Evolutionary conservation across 1,140 invertebrate species (phyloP).

Genomic region (Copidosoma floridanum): DNA sequence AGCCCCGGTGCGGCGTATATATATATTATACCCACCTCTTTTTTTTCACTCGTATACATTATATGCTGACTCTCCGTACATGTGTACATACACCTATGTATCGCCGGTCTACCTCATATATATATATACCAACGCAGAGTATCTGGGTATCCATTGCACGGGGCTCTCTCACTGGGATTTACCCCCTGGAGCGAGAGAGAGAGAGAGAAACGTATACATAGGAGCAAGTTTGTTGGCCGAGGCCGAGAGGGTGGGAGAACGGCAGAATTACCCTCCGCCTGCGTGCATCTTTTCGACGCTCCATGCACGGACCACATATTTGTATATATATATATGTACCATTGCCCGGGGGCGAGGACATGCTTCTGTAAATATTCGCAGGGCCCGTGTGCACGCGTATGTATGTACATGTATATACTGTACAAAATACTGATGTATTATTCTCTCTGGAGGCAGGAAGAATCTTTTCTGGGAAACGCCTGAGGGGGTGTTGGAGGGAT

Average conservation of each 20-base stretch:
- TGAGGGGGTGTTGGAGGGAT: no score
- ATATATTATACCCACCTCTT: slow-evolving; percentile 35
- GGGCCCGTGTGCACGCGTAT: neutral
- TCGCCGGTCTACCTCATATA: neutral
- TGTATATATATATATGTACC: no score
- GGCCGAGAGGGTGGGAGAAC: no score
- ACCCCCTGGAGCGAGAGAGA: neutral
- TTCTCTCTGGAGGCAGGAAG: slow-evolving; percentile 10
- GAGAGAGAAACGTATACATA: neutral
- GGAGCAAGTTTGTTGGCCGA: neutral
- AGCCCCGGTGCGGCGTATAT: slow-evolving; percentile 38
- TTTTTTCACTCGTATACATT: neutral
- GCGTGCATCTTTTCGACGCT: no score
- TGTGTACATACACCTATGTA: neutral
- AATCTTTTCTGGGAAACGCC: slow-evolving; percentile 5
- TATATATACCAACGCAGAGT: no score
- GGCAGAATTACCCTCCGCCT: slow-evolving; percentile 18
- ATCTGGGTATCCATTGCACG: neutral
- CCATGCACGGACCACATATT: no score
- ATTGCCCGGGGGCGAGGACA: slow-evolving; percentile 7
- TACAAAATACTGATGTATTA: slow-evolving; percentile 21
- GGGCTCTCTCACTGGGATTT: neutral
- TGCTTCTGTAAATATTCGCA: slow-evolving; percentile 21
- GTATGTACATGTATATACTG: neutral
- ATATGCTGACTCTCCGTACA: neutral